phyloP scores from a whole-genome alignment of 2,888 invertebrate species.

The Portevinia maculata region DNA sequence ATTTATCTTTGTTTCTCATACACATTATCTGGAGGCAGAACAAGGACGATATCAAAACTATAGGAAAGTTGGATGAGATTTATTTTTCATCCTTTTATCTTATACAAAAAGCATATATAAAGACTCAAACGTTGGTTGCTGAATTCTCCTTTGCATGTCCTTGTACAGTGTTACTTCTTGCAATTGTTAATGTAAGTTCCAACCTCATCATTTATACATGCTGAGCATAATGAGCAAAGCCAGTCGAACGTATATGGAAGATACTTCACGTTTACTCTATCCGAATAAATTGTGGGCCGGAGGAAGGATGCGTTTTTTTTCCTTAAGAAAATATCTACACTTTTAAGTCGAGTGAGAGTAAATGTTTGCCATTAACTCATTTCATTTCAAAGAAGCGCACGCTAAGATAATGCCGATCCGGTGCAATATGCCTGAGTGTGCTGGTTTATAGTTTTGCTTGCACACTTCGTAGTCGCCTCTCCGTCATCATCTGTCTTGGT shows the following conservation, averaged over 20 bases:
- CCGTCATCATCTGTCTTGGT: conserved; percentile 15
- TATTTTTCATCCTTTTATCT: conserved; percentile 16
- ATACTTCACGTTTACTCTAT: conserved; percentile 24
- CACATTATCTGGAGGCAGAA: conserved; percentile 51
- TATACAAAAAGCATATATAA: conserved; percentile 24
- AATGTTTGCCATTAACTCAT: conserved; percentile 73
- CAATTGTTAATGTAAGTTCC: conserved; percentile 66
- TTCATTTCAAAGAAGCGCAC: conserved; percentile 51
- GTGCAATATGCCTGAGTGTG: conserved; percentile 61
- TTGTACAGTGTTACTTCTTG: conserved; percentile 42
- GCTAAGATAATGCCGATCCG: conserved; percentile 46
- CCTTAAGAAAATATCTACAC: conserved; percentile 54
- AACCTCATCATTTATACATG: conserved; percentile 70
- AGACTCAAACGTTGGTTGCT: conserved; percentile 18
- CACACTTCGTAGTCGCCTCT: conserved; percentile 3
- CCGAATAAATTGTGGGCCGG: background rate
- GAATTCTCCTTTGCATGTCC: conserved; percentile 24
- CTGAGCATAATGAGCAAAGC: conserved; percentile 61
- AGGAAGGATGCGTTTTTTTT: conserved; percentile 11
- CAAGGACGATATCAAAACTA: conserved; percentile 18
- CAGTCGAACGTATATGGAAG: conserved; percentile 40
- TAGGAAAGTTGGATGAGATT: conserved; percentile 9
- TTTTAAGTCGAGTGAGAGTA: conserved; percentile 68
- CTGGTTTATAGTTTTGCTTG: conserved; percentile 40
- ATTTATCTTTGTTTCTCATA: conserved; percentile 33